phyloP scores from a whole-genome alignment of 2,888 invertebrate species.

The Labia minor region DNA sequence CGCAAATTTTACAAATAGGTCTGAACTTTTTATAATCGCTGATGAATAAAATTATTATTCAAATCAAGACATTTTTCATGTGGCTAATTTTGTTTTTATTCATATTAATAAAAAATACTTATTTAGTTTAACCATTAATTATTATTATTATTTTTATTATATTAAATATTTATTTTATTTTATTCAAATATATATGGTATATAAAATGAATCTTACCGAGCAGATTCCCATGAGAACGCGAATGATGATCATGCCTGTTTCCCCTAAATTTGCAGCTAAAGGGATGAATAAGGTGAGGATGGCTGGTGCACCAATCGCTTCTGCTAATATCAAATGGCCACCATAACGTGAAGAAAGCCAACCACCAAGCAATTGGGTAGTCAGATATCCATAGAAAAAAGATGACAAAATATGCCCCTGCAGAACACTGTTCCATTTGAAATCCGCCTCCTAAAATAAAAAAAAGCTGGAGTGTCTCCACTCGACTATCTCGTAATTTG shows the following conservation, averaged over 20 bases:
- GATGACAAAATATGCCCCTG: neutral
- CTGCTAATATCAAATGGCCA: neutral
- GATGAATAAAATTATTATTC: no score
- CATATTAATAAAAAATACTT: no score
- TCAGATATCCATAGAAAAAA: neutral
- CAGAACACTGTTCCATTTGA: neutral
- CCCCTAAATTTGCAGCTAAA: neutral
- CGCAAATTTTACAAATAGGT: no score
- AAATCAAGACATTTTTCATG: no score
- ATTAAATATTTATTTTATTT: no score
- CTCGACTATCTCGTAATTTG: no score
- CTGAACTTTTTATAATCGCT: no score
- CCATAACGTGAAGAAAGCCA: neutral
- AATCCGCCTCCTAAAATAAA: neutral
- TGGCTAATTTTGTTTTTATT: no score
- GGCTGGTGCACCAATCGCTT: neutral
- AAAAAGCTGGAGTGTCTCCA: no score
- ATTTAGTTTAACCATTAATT: no score
- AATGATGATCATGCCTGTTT: neutral
- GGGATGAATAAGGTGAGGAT: neutral
- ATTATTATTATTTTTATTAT: no score
- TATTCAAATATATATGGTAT: neutral
- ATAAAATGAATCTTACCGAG: neutral
- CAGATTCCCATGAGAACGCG: neutral
- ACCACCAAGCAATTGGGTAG: neutral